Base-by-base conservation (phyloP, 2,797 vertebrate species). In the Strix occidentalis region DNA sequence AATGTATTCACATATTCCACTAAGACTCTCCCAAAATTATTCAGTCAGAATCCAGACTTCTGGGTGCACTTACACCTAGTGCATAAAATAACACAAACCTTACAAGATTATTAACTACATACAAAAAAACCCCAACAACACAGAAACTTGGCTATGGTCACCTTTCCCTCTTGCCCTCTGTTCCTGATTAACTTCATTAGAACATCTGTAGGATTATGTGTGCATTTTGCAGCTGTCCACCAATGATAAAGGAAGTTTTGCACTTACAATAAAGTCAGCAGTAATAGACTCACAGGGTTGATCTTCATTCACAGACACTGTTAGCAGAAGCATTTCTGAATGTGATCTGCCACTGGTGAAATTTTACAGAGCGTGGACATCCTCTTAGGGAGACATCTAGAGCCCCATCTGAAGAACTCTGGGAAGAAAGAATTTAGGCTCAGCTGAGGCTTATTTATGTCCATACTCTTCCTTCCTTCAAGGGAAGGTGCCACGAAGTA, bases 291-390 rank as follows among this genome's bases (percentile, higher is more conserved):
- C 35, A 48, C 6, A 31, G 33, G 15, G 9, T 11, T 58, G 35
- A 61, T 50, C 25, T 57, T 75, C 51, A 15, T 53, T 83, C 64
- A 45, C 61, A 75, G n/a, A 23, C 16, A n/a, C 61, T 37, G 46
- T 65, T 77, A 1, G 0, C 26, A 69, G 46, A 72, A 45, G 29
- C 51, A 65, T 24, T 78, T 74, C 53, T 74, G 33, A 31, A 70
- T 4, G 11, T 12, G 23, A 20, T 28, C 17, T 48, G 25, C 24
- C 45, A 28, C 46, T 17, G 37, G 5, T 70, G 66, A 51, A 64
- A 57, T 33, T 41, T 68, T 63, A 29, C 45, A 29, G 24, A 64
- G 4, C 0, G 0, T 4, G 16, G 16, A n/a, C 26, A 54, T 13
- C 35, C 33, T 21, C 11, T 39, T 43, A 33, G 25, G 11, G 11